These are phyloP conservation scores for Crax fasciolata DNA, from an alignment of 2,797 vertebrate species.

Conservation along the genomic window DNA sequence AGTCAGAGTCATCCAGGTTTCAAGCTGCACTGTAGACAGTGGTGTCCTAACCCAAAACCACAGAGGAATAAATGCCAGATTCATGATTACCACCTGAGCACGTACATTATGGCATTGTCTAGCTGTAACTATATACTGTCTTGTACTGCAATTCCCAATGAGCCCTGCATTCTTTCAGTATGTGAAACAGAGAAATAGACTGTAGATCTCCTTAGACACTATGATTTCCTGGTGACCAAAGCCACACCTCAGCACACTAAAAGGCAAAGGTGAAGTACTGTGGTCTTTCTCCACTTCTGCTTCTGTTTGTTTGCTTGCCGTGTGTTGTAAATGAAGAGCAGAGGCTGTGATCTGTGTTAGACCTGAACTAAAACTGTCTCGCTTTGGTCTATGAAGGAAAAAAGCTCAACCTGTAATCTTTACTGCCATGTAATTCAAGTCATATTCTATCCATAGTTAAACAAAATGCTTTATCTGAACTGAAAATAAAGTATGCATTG, in stretches of 20 bases:
- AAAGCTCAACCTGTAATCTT: not conserved
- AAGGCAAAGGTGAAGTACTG: not conserved
- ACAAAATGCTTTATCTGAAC: slow-evolving; percentile 62
- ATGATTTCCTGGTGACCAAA: not conserved
- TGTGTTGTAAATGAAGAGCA: not conserved
- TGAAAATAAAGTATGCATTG: slow-evolving; percentile 46
- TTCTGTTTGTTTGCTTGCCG: not conserved
- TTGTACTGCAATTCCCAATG: not conserved
- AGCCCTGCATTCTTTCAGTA: not conserved
- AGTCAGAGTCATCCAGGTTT: not conserved
- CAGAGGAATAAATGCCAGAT: not conserved
- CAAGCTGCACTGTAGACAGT: not conserved
- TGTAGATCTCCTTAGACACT: not conserved
- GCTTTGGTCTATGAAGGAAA: not conserved
- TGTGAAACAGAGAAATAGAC: not conserved
- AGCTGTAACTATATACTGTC: not conserved
- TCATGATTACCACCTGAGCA: not conserved
- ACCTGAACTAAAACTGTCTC: slow-evolving; percentile 4
- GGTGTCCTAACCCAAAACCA: not conserved
- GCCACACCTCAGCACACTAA: not conserved
- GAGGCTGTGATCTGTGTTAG: not conserved
- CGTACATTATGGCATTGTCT: not conserved
- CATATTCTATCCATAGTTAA: slow-evolving; percentile 31
- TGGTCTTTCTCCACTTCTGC: not conserved
- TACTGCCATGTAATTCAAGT: not conserved